phyloP scores from a whole-genome alignment of 1,140 invertebrate genomes.

The Ditylenchus dipsaci region DNA sequence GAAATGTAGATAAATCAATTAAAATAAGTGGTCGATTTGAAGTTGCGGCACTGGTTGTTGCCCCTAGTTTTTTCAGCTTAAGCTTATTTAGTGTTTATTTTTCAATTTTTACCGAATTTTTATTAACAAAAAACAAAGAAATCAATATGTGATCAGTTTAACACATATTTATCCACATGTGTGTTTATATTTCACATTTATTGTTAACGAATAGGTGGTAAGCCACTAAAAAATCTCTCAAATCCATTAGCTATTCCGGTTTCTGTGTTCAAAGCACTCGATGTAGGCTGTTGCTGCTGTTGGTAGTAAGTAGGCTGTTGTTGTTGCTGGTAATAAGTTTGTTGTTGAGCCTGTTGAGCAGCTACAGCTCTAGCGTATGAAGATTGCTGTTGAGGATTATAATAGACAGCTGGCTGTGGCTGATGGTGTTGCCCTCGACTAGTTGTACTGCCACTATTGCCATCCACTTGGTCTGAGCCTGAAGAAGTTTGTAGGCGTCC shows the following conservation, averaged over 20 bases:
- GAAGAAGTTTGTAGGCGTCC: too few species aligned
- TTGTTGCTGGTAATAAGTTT: not conserved
- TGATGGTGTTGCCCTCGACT: not conserved
- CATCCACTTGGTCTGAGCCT: not conserved
- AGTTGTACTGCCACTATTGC: too few species aligned
- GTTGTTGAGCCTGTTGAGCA: not conserved
- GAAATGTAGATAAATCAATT: too few species aligned
- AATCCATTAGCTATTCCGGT: slow-evolving; percentile 41
- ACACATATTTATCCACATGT: too few species aligned
- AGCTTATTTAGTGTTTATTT: too few species aligned
- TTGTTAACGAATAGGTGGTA: slow-evolving; percentile 34
- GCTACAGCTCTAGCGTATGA: not conserved
- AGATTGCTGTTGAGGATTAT: not conserved
- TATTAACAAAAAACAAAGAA: too few species aligned
- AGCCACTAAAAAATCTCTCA: slow-evolving; percentile 41
- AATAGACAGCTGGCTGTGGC: not conserved
- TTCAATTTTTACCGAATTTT: too few species aligned
- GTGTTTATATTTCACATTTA: too few species aligned
- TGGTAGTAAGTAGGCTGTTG: not conserved
- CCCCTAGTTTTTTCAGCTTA: too few species aligned
- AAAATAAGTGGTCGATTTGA: too few species aligned
- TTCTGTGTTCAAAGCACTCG: slow-evolving; percentile 32
- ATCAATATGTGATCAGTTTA: too few species aligned
- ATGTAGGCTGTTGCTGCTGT: slow-evolving; percentile 24
- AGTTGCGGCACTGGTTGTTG: too few species aligned